phyloP scores from a whole-genome alignment of 2,113 vertebrate genomes.

The Lepidothrix coronata region DNA sequence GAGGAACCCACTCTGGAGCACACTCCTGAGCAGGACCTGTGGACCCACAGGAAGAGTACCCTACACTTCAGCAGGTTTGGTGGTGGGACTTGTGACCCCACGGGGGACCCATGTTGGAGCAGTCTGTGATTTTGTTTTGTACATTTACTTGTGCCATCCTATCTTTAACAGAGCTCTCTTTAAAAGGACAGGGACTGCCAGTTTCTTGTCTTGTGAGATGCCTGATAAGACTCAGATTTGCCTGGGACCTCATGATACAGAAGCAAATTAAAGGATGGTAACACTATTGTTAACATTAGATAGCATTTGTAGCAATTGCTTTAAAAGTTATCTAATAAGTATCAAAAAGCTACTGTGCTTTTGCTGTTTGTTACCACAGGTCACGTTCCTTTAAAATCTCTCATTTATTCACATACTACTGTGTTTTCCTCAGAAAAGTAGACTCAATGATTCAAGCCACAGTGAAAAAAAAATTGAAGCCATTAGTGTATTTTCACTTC shows the following conservation, averaged over 20 bases:
- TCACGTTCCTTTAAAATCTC: not conserved
- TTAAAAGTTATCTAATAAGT: not conserved
- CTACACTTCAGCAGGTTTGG: not conserved
- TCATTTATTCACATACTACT: not conserved
- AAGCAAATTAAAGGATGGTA: not conserved
- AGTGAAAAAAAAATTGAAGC: not conserved
- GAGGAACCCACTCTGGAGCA: not conserved
- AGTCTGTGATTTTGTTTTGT: not conserved
- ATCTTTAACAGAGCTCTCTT: not conserved
- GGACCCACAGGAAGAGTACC: accelerated
- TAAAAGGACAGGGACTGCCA: not conserved
- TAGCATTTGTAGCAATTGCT: not conserved
- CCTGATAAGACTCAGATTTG: not conserved
- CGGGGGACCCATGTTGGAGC: too few species aligned
- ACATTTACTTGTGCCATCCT: not conserved
- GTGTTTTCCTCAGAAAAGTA: not conserved
- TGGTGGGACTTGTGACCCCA: not conserved
- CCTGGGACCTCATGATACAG: not conserved
- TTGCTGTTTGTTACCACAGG: not conserved
- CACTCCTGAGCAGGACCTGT: not conserved
- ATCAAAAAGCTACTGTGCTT: not conserved
- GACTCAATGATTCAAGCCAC: not conserved
- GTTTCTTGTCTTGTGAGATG: not conserved
- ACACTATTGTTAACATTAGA: not conserved
- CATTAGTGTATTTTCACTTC: not conserved